Conservation (phyloP, 2,888 invertebrate species). For the Elmis aenea region DNA sequence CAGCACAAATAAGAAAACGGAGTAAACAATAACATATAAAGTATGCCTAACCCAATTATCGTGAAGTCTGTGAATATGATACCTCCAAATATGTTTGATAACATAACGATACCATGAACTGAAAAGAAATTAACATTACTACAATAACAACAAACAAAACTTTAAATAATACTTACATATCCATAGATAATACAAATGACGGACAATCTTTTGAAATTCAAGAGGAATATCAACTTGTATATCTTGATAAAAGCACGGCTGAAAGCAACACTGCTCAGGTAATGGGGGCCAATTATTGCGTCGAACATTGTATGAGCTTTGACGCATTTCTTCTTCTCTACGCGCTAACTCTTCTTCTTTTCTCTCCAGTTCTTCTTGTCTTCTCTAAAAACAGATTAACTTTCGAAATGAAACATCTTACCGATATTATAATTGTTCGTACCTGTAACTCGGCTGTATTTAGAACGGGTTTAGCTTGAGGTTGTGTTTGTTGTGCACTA, state of each 20-base stretch:
- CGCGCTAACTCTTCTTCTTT: slow-evolving; percentile 86
- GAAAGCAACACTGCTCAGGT: slow-evolving; percentile 86
- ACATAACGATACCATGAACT: slow-evolving; percentile 86
- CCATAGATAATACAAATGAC: slow-evolving; percentile 94
- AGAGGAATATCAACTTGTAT: slow-evolving; percentile 97
- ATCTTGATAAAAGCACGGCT: slow-evolving; percentile 99
- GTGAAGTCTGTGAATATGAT: slow-evolving; percentile 69
- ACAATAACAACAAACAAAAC: slow-evolving; percentile 1
- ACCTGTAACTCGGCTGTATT: slow-evolving; percentile 75
- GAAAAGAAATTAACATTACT: slow-evolving; percentile 43
- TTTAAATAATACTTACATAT: slow-evolving; percentile 93
- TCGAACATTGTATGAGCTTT: slow-evolving; percentile 58
- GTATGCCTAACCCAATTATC: slow-evolving; percentile 81
- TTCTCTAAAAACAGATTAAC: slow-evolving; percentile 51
- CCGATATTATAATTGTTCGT: slow-evolving; percentile 27
- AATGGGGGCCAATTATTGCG: slow-evolving; percentile 98
- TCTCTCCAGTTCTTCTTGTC: slow-evolving; percentile 85
- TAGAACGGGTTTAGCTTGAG: slow-evolving; percentile 47
- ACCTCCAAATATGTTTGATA: slow-evolving; percentile 82
- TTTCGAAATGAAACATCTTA: neutral
- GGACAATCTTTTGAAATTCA: slow-evolving; percentile 95
- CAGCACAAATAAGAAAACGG: slow-evolving; percentile 98
- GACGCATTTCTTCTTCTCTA: slow-evolving; percentile 79
- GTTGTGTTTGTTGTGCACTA: slow-evolving; percentile 56
- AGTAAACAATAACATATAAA: slow-evolving; percentile 86